A percentile compares a stretch with the other conserved stretches of the same genome.
Conservation (phyloP, 1,140 invertebrate species). For the Phortica variegata region DNA sequence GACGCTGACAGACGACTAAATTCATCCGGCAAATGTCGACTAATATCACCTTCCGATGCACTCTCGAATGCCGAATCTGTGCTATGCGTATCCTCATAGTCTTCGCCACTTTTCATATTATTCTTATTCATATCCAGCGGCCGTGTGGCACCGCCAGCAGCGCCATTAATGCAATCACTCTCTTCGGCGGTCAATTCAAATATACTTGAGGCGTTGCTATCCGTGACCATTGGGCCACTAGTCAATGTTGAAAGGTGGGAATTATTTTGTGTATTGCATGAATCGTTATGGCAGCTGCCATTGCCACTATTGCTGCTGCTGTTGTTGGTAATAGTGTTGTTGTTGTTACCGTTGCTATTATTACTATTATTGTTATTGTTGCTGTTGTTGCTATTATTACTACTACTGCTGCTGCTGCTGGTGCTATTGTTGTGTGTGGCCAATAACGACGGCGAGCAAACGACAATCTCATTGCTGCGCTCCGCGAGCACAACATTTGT, state of each 20-base stretch:
- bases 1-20: conserved; percentile 46
- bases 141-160: conserved; percentile 20
- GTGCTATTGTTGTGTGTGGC: not conserved
- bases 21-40: conserved; percentile 50
- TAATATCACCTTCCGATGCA: conserved; percentile 50
- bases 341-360: conserved; percentile 29
- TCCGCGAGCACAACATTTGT: conserved; percentile 52
- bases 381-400: conserved; percentile 23
- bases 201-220: conserved; percentile 13
- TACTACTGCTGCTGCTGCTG: conserved; percentile 15
- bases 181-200: conserved; percentile 49
- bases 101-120: conserved; percentile 31
- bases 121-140: conserved; percentile 49
- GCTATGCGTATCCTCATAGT: conserved; percentile 53
- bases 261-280: conserved; percentile 14
- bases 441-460: not conserved
- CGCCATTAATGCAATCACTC: conserved; percentile 41
- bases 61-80: conserved; percentile 55
- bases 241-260: conserved; percentile 1
- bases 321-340: conserved; percentile 28
- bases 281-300: conserved; percentile 9
- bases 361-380: conserved; percentile 29
- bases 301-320: conserved; percentile 5
- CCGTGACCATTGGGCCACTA: conserved; percentile 9
- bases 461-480: conserved; percentile 24